Evolutionary conservation across 2,797 vertebrate species (phyloP), one percentile per base, ranked within the genome.

Genomic region (Phylloscopus collybita): DNA sequence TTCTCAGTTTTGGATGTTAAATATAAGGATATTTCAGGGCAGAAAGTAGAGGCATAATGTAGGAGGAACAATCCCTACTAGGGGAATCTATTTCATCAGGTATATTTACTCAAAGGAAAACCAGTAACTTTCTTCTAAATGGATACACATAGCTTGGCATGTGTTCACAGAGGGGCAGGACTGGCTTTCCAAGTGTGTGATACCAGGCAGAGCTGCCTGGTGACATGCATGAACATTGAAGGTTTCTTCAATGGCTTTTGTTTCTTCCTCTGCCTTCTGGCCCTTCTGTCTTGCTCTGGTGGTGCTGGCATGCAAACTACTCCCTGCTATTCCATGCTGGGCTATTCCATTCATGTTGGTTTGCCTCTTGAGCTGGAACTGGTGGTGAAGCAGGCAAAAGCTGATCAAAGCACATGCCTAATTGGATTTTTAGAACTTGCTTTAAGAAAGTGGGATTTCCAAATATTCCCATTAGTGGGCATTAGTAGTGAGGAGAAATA

Each of bases 371-470:
- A 91, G 72, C 69, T 76, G 60, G 61, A 91, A 22, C 34, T 76
- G 44, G 23, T 53, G 56, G 65, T 69, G 45, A 74, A 80, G 61
- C 61, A 51, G 67, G 47, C 32, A 83, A 75, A 80, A 62, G 27
- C 70, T 79, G 72, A 78, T 93, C 50, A 93, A 96, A 93, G 82
- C n/a, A 56, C 7, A 4, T 11, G 20, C 40, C 38, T 79, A 86
- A 78, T 25, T 72, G 73, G 73, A 65, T 88, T 92, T 94, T 83
- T 72, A 83, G 47, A 51, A 83, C 18, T 25, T 78, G 30, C 34
- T 90, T 90, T 81, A 60, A 91, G 93, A 92, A 67, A 16, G 13
- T 23, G 56, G 47, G 10, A 23, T 92, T 93, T 96, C 74, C 65
- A 79, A 87, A 57, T 78, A 7, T 9, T 80, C n/a, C 44, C 40